These are phyloP conservation scores for Drosophila eohydei DNA, from an alignment of 2,888 invertebrate species.

Conservation along the genomic window DNA sequence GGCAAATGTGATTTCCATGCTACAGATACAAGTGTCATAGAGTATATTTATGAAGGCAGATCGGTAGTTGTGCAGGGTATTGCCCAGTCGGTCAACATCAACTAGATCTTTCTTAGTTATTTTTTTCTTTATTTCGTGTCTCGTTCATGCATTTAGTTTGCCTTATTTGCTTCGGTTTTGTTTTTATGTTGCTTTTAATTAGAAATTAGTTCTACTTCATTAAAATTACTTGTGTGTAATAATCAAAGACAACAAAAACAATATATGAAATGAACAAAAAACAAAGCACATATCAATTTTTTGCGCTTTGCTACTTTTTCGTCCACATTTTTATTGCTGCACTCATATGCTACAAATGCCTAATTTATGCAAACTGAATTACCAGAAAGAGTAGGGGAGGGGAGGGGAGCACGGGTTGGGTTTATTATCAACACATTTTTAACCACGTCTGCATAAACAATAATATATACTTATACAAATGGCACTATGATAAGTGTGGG, in stretches of 20 bases:
- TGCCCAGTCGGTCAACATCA: too few relatives aligned
- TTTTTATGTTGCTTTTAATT: slow-evolving; percentile 66
- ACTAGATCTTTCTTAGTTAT: not conserved
- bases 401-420: not conserved
- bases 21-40: too few relatives aligned
- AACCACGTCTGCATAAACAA: slow-evolving; percentile 25
- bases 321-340: slow-evolving; percentile 18
- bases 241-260: slow-evolving; percentile 41
- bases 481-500: slow-evolving; percentile 29
- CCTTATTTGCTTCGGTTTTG: slow-evolving; percentile 38
- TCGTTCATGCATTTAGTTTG: slow-evolving; percentile 32
- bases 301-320: slow-evolving; percentile 6
- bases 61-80: too few relatives aligned
- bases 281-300: slow-evolving; percentile 23
- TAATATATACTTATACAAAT: slow-evolving; percentile 12
- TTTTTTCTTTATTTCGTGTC: slow-evolving; percentile 1
- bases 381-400: slow-evolving; percentile 8
- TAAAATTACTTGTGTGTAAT: slow-evolving; percentile 61
- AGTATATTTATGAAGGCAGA: too few relatives aligned
- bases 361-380: slow-evolving; percentile 73
- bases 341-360: too few relatives aligned
- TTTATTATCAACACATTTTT: slow-evolving; percentile 7
- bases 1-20: too few relatives aligned
- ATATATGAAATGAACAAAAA: not conserved
- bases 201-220: slow-evolving; percentile 69